Base-by-base conservation (phyloP, 2,888 invertebrate species). In the Drosophila ezoana region DNA sequence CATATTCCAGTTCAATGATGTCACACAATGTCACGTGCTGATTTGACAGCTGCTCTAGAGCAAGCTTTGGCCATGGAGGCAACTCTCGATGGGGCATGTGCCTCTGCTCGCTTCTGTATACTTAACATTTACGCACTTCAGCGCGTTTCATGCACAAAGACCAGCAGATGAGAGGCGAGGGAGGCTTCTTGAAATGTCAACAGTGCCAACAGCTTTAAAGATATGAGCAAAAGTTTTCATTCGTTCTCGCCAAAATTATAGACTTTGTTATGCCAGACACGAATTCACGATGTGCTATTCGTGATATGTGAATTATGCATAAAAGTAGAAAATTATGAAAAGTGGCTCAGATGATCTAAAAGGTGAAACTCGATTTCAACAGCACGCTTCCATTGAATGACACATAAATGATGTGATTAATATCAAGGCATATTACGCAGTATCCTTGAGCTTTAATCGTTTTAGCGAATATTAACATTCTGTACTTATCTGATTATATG, bases 1-100 rank as follows among this genome's bases (percentile, higher is more conserved):
- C 74, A 73, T 73, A 79, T 86, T 89, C 83, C 88, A 89, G 85
- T 81, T 89, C 87, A 88, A 85, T 89, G 88, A 83, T 81, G 78
- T 72, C 83, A 76, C 72, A 89, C 89, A 88, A 88, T 87, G 84
- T 86, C 86, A 87, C 81, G 83, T 85, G 81, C 85, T 86, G 82
- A 76, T 75, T 80, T 82, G 65, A 62, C 66, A 66, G 63, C 61
- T 67, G 68, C 68, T 60, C 51, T 63, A 60, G 32, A 52, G 47
- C 20, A 53, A 8, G 58, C 48, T 37, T 38, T 49, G 33, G 14
- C 20, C 28, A 28, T 64, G 49, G 38, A 28, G 51, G 53, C 28
- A 51, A 41, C 67, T 63, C 70, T 56, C 61, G 70, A 48, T 57
- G 69, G 62, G 40, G 63, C 69, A 53, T 58, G 58, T 69, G 64